phyloP scores from a whole-genome alignment of 2,113 vertebrate genomes.

The Helogale parvula region DNA sequence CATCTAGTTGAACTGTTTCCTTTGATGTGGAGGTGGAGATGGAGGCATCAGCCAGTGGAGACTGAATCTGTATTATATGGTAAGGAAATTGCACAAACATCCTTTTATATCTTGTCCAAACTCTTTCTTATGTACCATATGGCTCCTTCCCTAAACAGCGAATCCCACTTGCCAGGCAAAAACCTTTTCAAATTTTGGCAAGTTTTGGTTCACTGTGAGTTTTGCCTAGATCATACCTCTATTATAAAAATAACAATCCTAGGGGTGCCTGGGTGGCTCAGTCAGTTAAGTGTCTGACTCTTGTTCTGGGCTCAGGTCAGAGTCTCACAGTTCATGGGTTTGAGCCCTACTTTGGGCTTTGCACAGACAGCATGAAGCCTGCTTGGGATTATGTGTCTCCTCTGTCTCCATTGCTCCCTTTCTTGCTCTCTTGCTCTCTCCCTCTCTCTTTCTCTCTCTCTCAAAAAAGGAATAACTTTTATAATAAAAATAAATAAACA shows the following conservation, averaged over 20 bases:
- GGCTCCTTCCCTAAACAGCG: neutral
- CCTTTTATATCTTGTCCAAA: neutral
- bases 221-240: neutral
- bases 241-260: neutral
- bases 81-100: neutral
- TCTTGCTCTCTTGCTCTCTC: no score
- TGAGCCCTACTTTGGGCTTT: no score
- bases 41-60: neutral
- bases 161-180: neutral
- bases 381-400: no score
- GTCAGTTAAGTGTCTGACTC: no score
- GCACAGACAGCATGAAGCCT: no score
- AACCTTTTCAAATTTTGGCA: neutral
- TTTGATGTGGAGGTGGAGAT: neutral
- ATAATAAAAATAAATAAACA: no score
- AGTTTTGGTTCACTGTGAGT: constrained; percentile 2
- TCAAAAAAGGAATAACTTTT: no score
- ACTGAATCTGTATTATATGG: neutral
- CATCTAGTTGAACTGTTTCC: neutral
- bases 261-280: no score
- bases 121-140: neutral
- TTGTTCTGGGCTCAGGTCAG: no score
- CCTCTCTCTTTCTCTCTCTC: no score
- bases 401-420: no score
- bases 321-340: no score